Base-by-base conservation (phyloP, 2,797 vertebrate genomes). In the Gouania willdenowi region DNA sequence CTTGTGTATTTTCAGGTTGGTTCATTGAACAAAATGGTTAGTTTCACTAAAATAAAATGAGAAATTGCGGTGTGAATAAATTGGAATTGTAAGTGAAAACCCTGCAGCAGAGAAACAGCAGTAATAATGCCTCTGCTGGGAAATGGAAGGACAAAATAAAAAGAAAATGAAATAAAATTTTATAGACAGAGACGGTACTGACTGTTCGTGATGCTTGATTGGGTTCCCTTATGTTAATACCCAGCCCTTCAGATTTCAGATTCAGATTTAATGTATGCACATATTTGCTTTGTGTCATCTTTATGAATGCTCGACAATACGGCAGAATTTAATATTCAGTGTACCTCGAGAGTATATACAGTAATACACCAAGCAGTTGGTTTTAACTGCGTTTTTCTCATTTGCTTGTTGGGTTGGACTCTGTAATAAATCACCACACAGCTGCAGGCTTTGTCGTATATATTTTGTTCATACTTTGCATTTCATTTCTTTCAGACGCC, bases 391-490 rank as follows among this genome's bases (percentile, higher is more conserved):
- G 20, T 32, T 52, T 63, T 73, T n/a, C 54, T 57, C 72, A 75
- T 81, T 82, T 75, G 66, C 58, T 73, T 48, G 26, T 38, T 35
- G 39, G 39, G 47, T 52, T 53, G 53, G 58, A 74, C 53, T 63
- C 59, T 43, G 60, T 68, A 70, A 77, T 77, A 75, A 75, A 78
- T 80, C 61, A 44, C 39, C 61, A 66, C 49, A 38, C 38, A 53
- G 66, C 72, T 65, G 19, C 19, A 1, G 57, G 75, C 45, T 41
- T 58, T 52, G 54, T 75, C 45, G 39, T 54, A 42, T 71, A 43
- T 75, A 57, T 54, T 69, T 54, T 43, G 70, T 66, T 60, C 22
- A 64, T 63, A 57, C 54, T 68, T 73, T 71, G 57, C 48, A 71
- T 71, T 69, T 62, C 48, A 50, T 60, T 77, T 61, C 42, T 52